These are phyloP conservation scores for Glaucopsyche alexis DNA, from an alignment of 2,888 invertebrate genomes.

Conservation along the genomic window DNA sequence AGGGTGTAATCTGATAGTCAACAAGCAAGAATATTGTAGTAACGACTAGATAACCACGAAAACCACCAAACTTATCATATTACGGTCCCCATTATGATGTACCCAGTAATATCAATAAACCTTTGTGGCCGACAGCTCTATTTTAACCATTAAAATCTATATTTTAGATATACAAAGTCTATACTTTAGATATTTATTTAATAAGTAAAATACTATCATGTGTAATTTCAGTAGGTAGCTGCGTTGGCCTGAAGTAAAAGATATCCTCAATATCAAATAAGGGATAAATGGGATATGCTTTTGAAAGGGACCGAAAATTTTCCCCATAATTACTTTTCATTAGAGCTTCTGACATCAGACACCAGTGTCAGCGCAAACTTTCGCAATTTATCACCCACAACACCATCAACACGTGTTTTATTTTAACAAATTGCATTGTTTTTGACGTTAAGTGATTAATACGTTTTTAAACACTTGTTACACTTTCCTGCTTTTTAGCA, in stretches of 20 bases:
- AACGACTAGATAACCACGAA: background rate
- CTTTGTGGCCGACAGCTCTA: too few relatives aligned
- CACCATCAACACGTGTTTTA: conserved; percentile 19
- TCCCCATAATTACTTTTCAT: background rate
- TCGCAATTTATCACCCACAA: conserved; percentile 27
- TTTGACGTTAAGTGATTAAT: conserved; percentile 9
- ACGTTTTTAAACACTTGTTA: background rate
- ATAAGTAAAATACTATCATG: too few relatives aligned
- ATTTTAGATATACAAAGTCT: too few relatives aligned
- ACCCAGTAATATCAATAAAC: too few relatives aligned
- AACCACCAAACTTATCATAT: background rate
- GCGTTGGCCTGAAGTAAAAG: too few relatives aligned
- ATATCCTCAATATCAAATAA: too few relatives aligned
- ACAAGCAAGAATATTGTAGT: background rate
- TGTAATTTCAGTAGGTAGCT: too few relatives aligned
- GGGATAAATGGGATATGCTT: background rate
- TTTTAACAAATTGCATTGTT: conserved; percentile 18
- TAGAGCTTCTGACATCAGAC: background rate
- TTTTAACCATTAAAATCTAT: too few relatives aligned
- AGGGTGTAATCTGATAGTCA: background rate
- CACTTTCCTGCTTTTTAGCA: background rate
- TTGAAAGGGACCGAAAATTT: background rate
- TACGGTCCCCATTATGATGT: too few relatives aligned
- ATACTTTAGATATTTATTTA: too few relatives aligned
- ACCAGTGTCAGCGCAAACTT: conserved; percentile 19